Evolutionary conservation across 2,888 invertebrate genomes (phyloP).

Genomic region (Steromphala cineraria): DNA sequence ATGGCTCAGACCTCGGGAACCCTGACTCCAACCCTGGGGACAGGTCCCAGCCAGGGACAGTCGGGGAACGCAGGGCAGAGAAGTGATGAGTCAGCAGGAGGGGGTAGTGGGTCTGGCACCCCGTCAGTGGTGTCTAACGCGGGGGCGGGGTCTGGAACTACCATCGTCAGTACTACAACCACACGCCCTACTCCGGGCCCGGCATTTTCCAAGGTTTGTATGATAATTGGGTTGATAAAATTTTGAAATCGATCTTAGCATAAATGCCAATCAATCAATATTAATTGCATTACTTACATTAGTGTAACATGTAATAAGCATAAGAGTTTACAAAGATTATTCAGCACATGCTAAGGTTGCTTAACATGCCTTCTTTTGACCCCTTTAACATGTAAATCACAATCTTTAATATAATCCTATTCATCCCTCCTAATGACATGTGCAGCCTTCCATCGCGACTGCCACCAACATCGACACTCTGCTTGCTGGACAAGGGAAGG

Average conservation of each 20-base stretch:
- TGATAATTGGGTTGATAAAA: too few species aligned
- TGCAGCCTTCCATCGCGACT: conserved; percentile 91
- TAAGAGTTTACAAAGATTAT: too few species aligned
- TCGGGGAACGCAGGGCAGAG: conserved; percentile 28
- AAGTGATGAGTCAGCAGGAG: conserved; percentile 28
- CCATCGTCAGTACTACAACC: conserved; percentile 46
- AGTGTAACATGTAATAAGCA: too few species aligned
- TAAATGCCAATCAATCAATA: too few species aligned
- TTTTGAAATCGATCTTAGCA: too few species aligned
- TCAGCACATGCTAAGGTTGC: too few species aligned
- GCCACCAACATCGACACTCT: conserved; percentile 98
- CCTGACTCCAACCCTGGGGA: conserved; percentile 37
- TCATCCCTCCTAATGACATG: too few species aligned
- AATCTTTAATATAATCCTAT: too few species aligned
- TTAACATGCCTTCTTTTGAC: too few species aligned
- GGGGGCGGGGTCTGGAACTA: conserved; percentile 32
- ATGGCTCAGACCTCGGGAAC: conserved; percentile 79
- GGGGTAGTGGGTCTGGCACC: conserved; percentile 38
- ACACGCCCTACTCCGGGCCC: conserved; percentile 5
- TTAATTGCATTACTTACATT: too few species aligned
- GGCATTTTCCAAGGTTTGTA: conserved; percentile 25
- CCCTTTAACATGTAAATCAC: too few species aligned
- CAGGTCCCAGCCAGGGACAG: conserved; percentile 29
- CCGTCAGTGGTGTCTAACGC: conserved; percentile 42
- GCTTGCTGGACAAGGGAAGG: conserved; percentile 90